A percentile compares a stretch with the other conserved stretches of the same genome.
Conservation (phyloP, 2,888 invertebrate species). For the Julus scandinavius region DNA sequence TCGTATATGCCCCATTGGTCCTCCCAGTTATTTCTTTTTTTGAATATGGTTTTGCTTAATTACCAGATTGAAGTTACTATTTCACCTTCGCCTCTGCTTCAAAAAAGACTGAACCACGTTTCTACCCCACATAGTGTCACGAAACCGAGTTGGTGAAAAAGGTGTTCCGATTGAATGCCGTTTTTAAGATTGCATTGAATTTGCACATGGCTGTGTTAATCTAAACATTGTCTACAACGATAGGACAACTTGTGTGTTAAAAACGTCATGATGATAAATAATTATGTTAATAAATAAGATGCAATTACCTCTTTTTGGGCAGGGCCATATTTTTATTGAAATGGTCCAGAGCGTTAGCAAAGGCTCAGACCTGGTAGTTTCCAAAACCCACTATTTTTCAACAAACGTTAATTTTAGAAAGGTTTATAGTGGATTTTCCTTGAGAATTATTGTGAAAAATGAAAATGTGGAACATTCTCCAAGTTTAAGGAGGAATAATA, state of each 20-base stretch:
- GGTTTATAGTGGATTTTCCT: too few relatives aligned
- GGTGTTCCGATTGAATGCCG: conserved; percentile 16
- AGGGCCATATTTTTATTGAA: neutral
- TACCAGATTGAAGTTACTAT: conserved; percentile 27
- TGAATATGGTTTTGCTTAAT: conserved; percentile 30
- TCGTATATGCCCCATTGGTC: conserved; percentile 20
- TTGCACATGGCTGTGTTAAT: conserved; percentile 54
- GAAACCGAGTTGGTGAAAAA: neutral
- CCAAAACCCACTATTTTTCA: too few relatives aligned
- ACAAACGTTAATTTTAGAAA: too few relatives aligned
- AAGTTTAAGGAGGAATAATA: too few relatives aligned
- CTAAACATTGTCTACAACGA: conserved; percentile 45
- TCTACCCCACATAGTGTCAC: conserved; percentile 5
- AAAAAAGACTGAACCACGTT: neutral
- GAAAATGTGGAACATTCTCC: too few relatives aligned
- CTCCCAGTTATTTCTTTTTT: neutral
- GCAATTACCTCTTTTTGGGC: neutral
- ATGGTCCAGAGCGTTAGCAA: neutral
- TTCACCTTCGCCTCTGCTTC: conserved; percentile 4
- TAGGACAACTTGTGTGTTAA: conserved; percentile 49
- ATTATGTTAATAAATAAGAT: conserved; percentile 50
- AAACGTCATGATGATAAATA: conserved; percentile 47
- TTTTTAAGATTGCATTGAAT: conserved; percentile 50
- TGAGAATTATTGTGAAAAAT: too few relatives aligned
- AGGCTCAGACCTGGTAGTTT: too few relatives aligned